A percentile compares a stretch with the other conserved stretches of the same genome.
phyloP scores from a whole-genome alignment of 2,113 vertebrate genomes.

The Eira barbara region DNA sequence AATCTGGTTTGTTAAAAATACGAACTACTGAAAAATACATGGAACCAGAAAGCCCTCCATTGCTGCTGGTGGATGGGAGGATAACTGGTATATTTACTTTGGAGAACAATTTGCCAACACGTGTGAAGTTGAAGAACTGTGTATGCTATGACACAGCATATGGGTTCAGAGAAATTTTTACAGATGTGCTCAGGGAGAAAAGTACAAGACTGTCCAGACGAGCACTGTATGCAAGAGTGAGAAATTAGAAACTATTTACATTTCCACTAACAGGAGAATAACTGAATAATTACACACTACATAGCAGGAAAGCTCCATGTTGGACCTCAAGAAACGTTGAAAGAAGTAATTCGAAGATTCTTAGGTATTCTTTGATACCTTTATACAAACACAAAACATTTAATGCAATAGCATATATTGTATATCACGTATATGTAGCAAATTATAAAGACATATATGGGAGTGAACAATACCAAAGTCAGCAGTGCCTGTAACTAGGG shows the following conservation, averaged over 20 bases:
- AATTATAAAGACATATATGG: not conserved
- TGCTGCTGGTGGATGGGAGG: not conserved
- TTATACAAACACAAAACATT: not conserved
- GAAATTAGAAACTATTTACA: not conserved
- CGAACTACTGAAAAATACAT: not conserved
- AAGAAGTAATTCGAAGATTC: not conserved
- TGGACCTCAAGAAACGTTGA: not conserved
- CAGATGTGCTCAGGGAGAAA: not conserved
- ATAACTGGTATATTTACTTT: not conserved
- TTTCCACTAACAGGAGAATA: not conserved
- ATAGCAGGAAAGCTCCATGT: not conserved
- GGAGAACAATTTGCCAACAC: not conserved
- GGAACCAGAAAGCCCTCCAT: not conserved
- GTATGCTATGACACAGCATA: not conserved
- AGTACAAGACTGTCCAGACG: not conserved
- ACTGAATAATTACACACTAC: not conserved
- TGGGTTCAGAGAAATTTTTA: not conserved
- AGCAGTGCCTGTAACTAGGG: not conserved
- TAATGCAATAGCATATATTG: not conserved
- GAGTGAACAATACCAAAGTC: not conserved
- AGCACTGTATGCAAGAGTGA: not conserved
- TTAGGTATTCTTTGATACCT: not conserved
- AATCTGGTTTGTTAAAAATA: not conserved
- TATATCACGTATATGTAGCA: not conserved
- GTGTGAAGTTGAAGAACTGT: not conserved